Evolutionary conservation across 2,113 vertebrate genomes (phyloP), one percentile per base, ranked within the genome.

Genomic region (Amblyornis subalaris): DNA sequence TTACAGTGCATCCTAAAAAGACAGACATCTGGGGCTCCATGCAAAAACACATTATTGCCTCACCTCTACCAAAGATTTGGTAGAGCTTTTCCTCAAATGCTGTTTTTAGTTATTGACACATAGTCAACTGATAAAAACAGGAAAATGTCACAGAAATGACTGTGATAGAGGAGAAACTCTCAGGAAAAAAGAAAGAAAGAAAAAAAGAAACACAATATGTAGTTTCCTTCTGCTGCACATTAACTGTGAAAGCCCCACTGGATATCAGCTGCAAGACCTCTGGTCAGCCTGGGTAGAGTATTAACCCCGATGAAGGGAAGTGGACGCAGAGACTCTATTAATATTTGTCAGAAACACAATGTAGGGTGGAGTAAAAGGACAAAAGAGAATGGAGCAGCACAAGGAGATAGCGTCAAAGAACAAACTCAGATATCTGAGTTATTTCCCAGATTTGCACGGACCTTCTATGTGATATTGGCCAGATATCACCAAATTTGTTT

Each of bases 1-100:
- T 97, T 94, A 93, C 69, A 77, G 80, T 64, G 35, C 75, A 84
- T 67, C 89, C 82, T 90, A 79, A 94, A 95, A 95, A 62, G 60
- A 66, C 33, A 45, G 23, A 26, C 6, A n/a, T 73, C 72, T 88
- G 47, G 64, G 44, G 8, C 47, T 94, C 50, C 51, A 64, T 76
- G 91, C 51, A 86, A 50, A 89, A 90, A 24, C 36, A 61, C 0
- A 0, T 69, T 73, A n/a, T n/a, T 91, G 23, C 35, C 26, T 76
- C 45, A 25, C 20, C 28, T 42, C 40, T n/a, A n/a, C 10, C 9
- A 42, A 42, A 58, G 51, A 40, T 70, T 82, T 88, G 17, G 36
- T 85, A 80, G 33, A 21, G 35, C 14, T 84, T 81, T 88, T 80
- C 61, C 50, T 85, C 65, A 84, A 92, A 91, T 61, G 69, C 50